Base-by-base conservation (phyloP, 2,113 vertebrate species). In the Okapia johnstoni region DNA sequence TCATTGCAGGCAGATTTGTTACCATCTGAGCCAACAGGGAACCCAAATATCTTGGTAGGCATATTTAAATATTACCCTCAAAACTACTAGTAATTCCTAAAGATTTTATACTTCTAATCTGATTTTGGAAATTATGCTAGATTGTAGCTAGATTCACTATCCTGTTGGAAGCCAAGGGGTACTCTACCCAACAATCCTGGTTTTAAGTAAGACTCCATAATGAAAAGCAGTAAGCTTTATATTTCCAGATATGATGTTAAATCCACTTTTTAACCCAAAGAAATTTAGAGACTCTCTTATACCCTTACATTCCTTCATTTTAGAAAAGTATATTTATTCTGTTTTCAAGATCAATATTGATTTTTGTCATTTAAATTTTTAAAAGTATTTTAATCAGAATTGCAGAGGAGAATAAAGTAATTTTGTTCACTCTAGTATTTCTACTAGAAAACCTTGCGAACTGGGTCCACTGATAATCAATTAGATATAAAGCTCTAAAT, bases 51-150 rank as follows among this genome's bases (percentile, higher is more conserved):
- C 92, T 98, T 97, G 87, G 95, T 98, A 97, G 94, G 89, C 89
- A 96, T 91, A 97, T 98, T 98, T 97, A 97, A 98, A 98, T 98
- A 96, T 70, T 98, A 92, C 28, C 93, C 93, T 76, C 66, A 63
- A 94, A 97, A 97, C 90, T 50, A 90, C 60, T 91, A 36, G 8
- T 12, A 93, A 48, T 88, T 98, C 46, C 92, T 70, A 94, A 98
- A 98, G 57, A 97, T 97, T 97, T 98, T 89, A 57, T 95, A 97
- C 90, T 97, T 98, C 94, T 98, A 93, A 98, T 98, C 57, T 98
- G 97, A 93, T 96, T 96, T 98, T 97, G 97, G 89, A 98, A 95
- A 89, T 93, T 93, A 88, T 88, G 61, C 66, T 85, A 93, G 95
- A 87, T 93, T 92, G 88, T 90, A 97, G 66, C 66, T 81, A 92